Evolutionary conservation across 2,113 vertebrate genomes (phyloP).

Genomic region (Arizona elegans): DNA sequence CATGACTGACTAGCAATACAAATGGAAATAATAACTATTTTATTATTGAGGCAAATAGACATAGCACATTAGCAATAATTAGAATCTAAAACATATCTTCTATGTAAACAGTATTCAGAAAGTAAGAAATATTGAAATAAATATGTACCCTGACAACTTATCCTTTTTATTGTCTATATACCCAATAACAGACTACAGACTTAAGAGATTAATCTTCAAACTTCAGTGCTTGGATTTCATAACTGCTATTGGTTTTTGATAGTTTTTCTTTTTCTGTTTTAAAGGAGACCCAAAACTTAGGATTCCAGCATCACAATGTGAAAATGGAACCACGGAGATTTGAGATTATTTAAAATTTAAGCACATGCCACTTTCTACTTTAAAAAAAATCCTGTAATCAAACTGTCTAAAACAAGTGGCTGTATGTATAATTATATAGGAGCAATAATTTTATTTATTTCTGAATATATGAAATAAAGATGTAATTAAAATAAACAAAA

Average conservation of each 20-base stretch:
- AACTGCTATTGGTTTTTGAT: neutral
- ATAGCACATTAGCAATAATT: neutral
- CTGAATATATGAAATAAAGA: neutral
- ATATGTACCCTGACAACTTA: neutral
- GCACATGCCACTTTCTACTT: neutral
- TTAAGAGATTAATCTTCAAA: neutral
- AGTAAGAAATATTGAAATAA: neutral
- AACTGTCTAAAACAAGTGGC: neutral
- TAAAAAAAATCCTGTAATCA: too few relatives aligned
- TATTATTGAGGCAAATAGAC: neutral
- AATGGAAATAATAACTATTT: neutral
- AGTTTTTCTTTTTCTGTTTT: neutral
- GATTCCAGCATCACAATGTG: neutral
- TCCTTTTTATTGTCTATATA: neutral
- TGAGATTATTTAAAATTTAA: neutral
- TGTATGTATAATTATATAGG: neutral
- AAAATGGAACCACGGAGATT: neutral
- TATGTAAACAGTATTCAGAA: neutral
- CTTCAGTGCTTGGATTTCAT: neutral
- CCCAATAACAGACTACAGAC: neutral
- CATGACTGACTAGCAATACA: neutral
- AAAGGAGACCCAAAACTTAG: neutral
- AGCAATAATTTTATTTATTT: neutral
- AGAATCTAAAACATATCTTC: neutral
- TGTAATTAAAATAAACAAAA: neutral